Percentiles rank a stretch among this genome's conserved stretches.
Evolutionary conservation across 1,140 invertebrate species (phyloP).

Genomic region (Drosophila elegans): DNA sequence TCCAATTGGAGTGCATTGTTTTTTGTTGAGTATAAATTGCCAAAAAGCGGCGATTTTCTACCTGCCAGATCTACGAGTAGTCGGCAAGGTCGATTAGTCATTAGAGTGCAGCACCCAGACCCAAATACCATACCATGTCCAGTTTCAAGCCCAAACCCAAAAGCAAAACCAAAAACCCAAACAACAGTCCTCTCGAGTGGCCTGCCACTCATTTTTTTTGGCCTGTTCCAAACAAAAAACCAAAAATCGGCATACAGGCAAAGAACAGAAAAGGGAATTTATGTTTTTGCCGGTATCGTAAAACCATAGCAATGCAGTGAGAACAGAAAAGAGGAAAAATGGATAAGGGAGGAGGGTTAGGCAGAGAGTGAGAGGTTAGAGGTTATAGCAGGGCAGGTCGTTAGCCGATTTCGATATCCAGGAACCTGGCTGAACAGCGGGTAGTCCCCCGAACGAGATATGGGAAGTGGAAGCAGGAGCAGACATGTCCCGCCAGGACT

Average conservation of each 20-base stretch:
- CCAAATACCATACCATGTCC: not conserved
- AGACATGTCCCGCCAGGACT: conserved; percentile 27
- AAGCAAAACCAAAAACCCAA: conserved; percentile 6
- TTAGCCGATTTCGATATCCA: conserved; percentile 49
- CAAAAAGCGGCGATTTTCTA: conserved; percentile 45
- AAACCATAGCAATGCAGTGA: conserved; percentile 75
- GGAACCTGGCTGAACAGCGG: conserved; percentile 55
- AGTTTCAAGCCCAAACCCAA: conserved; percentile 2
- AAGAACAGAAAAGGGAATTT: conserved; percentile 41
- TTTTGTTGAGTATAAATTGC: conserved; percentile 31
- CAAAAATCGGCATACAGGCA: conserved; percentile 44
- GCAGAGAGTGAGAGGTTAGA: conserved; percentile 27
- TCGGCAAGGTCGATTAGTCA: conserved; percentile 75
- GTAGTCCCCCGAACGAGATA: conserved; percentile 30
- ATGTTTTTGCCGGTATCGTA: conserved; percentile 69
- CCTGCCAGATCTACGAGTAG: conserved; percentile 47
- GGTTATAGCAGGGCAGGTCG: conserved; percentile 56
- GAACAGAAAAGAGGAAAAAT: not conserved
- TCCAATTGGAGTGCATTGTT: conserved; percentile 67
- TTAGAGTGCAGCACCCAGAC: conserved; percentile 48
- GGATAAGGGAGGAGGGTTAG: not conserved
- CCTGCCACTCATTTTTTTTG: conserved; percentile 61
- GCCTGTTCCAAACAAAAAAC: conserved; percentile 20
- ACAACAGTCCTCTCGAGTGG: conserved; percentile 58
- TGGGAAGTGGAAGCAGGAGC: conserved; percentile 19